Evolutionary conservation across 2,888 invertebrate species (phyloP).

Genomic region (Trichopoda pennipes): DNA sequence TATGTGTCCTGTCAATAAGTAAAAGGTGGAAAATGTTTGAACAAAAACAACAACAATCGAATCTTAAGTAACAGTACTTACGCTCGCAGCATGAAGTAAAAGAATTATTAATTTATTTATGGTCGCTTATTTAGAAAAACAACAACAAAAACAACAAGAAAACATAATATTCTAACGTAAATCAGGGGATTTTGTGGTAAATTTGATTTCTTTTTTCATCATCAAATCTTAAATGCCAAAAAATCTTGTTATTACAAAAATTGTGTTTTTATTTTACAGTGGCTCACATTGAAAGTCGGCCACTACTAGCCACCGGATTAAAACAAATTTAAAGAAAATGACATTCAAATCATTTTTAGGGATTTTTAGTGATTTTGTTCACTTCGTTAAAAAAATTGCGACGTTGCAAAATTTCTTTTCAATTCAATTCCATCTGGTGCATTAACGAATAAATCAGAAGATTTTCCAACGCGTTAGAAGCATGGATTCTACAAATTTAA

Average conservation of each 20-base stretch:
- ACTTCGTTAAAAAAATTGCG: too few relatives aligned
- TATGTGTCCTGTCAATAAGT: slow-evolving; percentile 43
- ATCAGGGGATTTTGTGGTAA: slow-evolving; percentile 58
- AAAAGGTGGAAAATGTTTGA: slow-evolving; percentile 64
- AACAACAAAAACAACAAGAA: slow-evolving; percentile 29
- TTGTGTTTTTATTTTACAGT: background rate
- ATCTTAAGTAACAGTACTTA: slow-evolving; percentile 73
- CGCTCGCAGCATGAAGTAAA: slow-evolving; percentile 69
- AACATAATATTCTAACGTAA: slow-evolving; percentile 40
- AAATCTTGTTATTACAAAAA: slow-evolving; percentile 30
- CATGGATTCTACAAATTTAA: too few relatives aligned
- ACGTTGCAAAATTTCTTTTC: too few relatives aligned
- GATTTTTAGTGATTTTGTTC: too few relatives aligned
- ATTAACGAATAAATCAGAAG: too few relatives aligned
- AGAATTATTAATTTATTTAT: slow-evolving; percentile 56
- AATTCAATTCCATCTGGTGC: too few relatives aligned
- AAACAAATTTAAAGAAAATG: too few relatives aligned
- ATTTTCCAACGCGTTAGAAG: too few relatives aligned
- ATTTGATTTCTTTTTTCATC: slow-evolving; percentile 39
- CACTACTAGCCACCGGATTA: too few relatives aligned
- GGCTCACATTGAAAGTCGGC: too few relatives aligned
- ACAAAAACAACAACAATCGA: too few relatives aligned
- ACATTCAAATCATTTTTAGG: too few relatives aligned
- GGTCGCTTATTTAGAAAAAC: slow-evolving; percentile 47
- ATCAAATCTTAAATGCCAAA: slow-evolving; percentile 26